phyloP scores from a whole-genome alignment of 2,888 invertebrate genomes.

The Teleiodes luculella region DNA sequence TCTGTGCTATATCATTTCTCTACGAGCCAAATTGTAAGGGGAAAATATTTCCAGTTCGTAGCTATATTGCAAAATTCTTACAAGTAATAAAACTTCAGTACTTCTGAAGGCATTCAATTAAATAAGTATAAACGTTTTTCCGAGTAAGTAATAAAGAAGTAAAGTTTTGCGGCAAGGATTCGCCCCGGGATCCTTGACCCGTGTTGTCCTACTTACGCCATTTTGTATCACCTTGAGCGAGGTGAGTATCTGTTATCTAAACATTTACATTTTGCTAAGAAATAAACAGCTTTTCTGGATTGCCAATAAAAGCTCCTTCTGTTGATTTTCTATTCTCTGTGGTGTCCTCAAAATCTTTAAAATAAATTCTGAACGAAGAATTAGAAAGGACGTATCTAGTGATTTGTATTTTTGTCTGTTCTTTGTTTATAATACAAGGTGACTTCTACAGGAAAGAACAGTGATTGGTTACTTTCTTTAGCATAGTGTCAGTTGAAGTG shows the following conservation, averaged over 20 bases:
- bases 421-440: too few relatives aligned
- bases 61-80: too few relatives aligned
- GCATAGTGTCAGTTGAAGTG: not conserved
- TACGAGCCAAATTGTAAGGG: too few relatives aligned
- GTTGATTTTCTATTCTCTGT: not conserved
- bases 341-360: not conserved
- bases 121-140: not conserved
- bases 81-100: too few relatives aligned
- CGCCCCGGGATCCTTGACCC: slow-evolving; percentile 53
- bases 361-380: not conserved
- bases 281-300: not conserved
- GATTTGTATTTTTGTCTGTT: not conserved
- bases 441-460: too few relatives aligned
- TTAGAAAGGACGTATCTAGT: not conserved
- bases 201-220: slow-evolving; percentile 44
- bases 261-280: not conserved
- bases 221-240: not conserved
- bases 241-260: not conserved
- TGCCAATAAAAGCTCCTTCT: not conserved
- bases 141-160: not conserved
- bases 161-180: slow-evolving; percentile 6
- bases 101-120: too few relatives aligned
- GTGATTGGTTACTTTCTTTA: not conserved
- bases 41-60: too few relatives aligned
- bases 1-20: too few relatives aligned